These are phyloP conservation scores for Prunella himalayana DNA, from an alignment of 2,113 vertebrate genomes.

Conservation along the genomic window DNA sequence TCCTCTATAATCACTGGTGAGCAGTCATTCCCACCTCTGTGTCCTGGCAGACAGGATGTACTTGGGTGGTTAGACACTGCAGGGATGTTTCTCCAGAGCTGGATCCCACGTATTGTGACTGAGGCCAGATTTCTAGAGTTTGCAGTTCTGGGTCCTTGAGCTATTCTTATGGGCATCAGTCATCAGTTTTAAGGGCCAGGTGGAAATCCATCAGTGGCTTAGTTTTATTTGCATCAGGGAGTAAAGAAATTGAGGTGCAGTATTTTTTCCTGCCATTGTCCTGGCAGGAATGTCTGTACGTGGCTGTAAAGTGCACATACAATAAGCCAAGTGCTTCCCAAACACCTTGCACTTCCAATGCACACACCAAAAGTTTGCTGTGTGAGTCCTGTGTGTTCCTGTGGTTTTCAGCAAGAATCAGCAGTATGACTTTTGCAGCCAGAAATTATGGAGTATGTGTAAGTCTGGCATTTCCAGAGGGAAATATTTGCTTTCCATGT, in stretches of 20 bases:
- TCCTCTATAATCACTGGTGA: not conserved
- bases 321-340: not conserved
- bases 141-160: not conserved
- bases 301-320: not conserved
- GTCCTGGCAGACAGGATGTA: not conserved
- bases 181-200: not conserved
- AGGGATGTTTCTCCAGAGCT: not conserved
- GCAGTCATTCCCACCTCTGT: not conserved
- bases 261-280: not conserved
- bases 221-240: not conserved
- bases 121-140: not conserved
- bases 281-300: not conserved
- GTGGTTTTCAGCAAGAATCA: not conserved
- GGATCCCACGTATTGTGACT: fast-evolving
- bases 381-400: not conserved
- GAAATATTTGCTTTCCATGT: not conserved
- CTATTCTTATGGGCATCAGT: not conserved
- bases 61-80: not conserved
- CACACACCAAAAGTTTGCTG: not conserved
- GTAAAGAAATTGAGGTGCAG: not conserved
- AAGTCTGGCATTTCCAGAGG: not conserved
- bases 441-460: not conserved
- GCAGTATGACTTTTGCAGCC: not conserved
- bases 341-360: not conserved
- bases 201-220: not conserved